These are phyloP conservation scores for Tetranychus urticae DNA, from an alignment of 1,140 invertebrate species.

Conservation along the genomic window DNA sequence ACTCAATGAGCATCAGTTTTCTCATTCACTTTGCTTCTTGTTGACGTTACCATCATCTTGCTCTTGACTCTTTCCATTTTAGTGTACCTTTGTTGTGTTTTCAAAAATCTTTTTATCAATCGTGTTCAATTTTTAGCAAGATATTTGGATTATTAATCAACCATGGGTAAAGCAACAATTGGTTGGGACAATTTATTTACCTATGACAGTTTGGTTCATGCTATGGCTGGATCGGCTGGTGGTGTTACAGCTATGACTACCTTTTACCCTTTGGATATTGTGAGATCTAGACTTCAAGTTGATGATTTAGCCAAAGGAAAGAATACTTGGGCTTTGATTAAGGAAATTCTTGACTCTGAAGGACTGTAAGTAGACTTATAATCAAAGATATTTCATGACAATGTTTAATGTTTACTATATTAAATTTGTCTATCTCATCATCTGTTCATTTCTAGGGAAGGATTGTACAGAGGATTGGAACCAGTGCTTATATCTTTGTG, in stretches of 20 bases:
- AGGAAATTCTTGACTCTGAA: conserved; percentile 36
- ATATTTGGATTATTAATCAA: too few species aligned
- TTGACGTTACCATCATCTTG: too few species aligned
- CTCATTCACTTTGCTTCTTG: too few species aligned
- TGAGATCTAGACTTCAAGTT: conserved; percentile 51
- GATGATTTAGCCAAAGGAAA: conserved; percentile 36
- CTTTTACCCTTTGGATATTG: conserved; percentile 62
- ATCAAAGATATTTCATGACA: not conserved
- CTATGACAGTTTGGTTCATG: conserved; percentile 52
- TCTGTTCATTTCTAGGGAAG: not conserved
- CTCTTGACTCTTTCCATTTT: too few species aligned
- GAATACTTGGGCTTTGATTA: conserved; percentile 30
- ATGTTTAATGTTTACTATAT: too few species aligned
- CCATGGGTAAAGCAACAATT: not conserved
- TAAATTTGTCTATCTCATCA: too few species aligned
- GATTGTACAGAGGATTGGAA: conserved; percentile 47
- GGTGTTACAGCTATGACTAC: conserved; percentile 57
- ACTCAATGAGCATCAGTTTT: too few species aligned
- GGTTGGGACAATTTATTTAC: conserved; percentile 23
- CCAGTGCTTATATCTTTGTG: conserved; percentile 59
- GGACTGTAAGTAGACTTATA: conserved; percentile 34
- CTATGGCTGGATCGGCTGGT: conserved; percentile 50
- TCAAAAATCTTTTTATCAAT: too few species aligned
- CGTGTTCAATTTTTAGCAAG: too few species aligned
- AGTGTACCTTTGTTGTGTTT: too few species aligned